Percentiles rank a stretch among this genome's conserved stretches.
These are phyloP conservation scores for Abscondita cerata DNA, from an alignment of 2,888 invertebrate genomes.

Conservation along the genomic window DNA sequence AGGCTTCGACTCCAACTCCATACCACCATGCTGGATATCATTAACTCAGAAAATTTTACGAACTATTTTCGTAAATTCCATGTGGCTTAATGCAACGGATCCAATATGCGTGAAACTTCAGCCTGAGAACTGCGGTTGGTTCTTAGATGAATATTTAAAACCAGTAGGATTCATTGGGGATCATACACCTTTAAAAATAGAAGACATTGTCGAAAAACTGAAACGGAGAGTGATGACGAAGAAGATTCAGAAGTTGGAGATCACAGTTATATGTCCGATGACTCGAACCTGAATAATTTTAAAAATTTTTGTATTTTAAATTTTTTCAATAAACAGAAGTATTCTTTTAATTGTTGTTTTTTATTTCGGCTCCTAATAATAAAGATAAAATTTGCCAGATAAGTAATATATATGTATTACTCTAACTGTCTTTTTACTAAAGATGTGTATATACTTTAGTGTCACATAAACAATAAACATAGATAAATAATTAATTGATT, in stretches of 20 bases:
- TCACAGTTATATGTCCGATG: too few relatives aligned
- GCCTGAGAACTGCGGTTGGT: constrained; percentile 1
- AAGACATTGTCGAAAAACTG: neutral
- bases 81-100: constrained; percentile 46
- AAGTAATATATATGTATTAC: too few relatives aligned
- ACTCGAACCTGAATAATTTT: too few relatives aligned
- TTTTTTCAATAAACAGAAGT: neutral
- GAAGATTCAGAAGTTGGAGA: neutral
- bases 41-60: constrained; percentile 43
- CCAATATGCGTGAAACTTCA: constrained; percentile 37
- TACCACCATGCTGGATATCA: constrained; percentile 45
- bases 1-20: constrained; percentile 43
- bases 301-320: too few relatives aligned
- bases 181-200: neutral
- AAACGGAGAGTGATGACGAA: neutral
- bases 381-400: too few relatives aligned
- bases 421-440: too few relatives aligned
- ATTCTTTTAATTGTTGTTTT: neutral
- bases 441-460: too few relatives aligned
- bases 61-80: constrained; percentile 45
- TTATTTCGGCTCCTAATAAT: too few relatives aligned
- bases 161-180: constrained; percentile 4
- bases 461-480: too few relatives aligned
- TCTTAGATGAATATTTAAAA: neutral
- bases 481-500: neutral